Evolutionary conservation across 2,888 invertebrate genomes (phyloP).

Genomic region (Mayetiola destructor): DNA sequence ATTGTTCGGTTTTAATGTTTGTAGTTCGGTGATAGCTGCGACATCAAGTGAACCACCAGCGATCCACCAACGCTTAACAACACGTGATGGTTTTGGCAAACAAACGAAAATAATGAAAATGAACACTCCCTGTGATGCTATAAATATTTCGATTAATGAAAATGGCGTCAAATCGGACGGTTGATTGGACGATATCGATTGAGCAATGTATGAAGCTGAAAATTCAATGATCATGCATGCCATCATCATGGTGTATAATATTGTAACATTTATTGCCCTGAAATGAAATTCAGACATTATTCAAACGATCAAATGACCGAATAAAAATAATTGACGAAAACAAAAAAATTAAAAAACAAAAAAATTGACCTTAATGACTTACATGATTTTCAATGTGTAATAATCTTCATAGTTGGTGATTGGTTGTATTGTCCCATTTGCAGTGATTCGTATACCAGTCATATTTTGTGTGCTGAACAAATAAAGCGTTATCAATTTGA

Average conservation of each 20-base stretch:
- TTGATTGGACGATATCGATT: not conserved
- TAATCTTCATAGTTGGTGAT: not conserved
- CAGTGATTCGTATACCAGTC: too few species aligned
- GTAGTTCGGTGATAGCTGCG: constrained; percentile 16
- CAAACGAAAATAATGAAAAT: constrained; percentile 50
- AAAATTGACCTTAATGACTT: not conserved
- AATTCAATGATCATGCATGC: constrained; percentile 41
- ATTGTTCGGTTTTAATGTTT: too few species aligned
- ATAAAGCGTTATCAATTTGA: not conserved
- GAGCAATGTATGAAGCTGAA: constrained; percentile 38
- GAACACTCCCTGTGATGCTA: constrained; percentile 53
- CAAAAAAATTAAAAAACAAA: not conserved
- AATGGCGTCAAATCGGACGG: constrained; percentile 26
- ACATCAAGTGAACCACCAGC: constrained; percentile 31
- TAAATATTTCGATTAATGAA: constrained; percentile 52
- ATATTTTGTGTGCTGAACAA: not conserved
- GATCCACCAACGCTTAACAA: constrained; percentile 32
- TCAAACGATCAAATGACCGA: too few species aligned
- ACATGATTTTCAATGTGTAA: not conserved
- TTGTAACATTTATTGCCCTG: constrained; percentile 31
- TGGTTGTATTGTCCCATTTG: not conserved
- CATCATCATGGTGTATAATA: constrained; percentile 51
- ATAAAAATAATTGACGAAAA: not conserved
- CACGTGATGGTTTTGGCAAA: constrained; percentile 27
- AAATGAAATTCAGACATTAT: too few species aligned